phyloP scores from a whole-genome alignment of 2,888 invertebrate genomes.

The Linnaemya tessellans region DNA sequence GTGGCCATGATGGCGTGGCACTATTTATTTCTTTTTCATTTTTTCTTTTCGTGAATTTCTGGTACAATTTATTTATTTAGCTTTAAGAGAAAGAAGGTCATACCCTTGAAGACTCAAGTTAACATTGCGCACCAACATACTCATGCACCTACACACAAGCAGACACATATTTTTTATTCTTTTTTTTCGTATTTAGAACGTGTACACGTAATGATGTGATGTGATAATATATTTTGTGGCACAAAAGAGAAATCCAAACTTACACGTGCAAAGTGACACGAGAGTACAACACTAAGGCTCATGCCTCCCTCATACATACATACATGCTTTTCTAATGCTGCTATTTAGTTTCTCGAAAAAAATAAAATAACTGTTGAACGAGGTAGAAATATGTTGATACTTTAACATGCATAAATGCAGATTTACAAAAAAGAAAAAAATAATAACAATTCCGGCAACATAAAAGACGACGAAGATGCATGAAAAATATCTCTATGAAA shows the following conservation, averaged over 20 bases:
- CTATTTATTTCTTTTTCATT: neutral
- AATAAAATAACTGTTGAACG: neutral
- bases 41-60: constrained; percentile 16
- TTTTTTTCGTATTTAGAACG: too few species aligned
- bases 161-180: neutral
- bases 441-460: neutral
- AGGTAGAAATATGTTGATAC: neutral
- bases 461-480: neutral
- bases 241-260: constrained; percentile 6
- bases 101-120: constrained; percentile 65
- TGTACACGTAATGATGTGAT: neutral
- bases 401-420: neutral
- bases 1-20: constrained; percentile 17
- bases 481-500: neutral
- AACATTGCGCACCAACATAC: constrained; percentile 35
- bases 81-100: constrained; percentile 68
- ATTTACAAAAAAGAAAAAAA: too few species aligned
- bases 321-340: neutral
- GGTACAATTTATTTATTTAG: constrained; percentile 58
- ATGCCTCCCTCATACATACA: neutral
- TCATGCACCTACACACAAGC: neutral
- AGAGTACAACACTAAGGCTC: neutral
- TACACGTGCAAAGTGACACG: constrained; percentile 16
- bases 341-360: neutral
- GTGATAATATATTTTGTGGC: constrained; percentile 29